Conservation (phyloP, 2,888 invertebrate species). For the Limnephilus lunatus region DNA sequence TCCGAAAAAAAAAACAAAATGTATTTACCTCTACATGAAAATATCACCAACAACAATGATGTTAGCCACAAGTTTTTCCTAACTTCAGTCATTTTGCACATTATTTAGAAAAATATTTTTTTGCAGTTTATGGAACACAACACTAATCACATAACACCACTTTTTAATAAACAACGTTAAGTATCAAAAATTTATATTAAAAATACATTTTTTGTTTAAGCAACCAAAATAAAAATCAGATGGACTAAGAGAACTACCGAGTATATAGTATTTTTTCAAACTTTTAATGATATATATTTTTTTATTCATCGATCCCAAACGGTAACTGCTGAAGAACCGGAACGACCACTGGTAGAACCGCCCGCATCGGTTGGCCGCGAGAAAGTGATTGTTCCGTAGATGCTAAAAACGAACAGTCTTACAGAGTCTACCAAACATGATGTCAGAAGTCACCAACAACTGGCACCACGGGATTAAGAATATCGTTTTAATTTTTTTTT, state of each 20-base stretch:
- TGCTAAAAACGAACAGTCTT: slow-evolving; percentile 44
- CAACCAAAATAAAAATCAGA: background rate
- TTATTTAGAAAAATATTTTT: background rate
- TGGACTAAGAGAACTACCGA: background rate
- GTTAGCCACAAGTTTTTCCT: background rate
- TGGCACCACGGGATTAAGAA: background rate
- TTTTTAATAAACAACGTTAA: background rate
- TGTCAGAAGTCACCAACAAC: slow-evolving; percentile 35
- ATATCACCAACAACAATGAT: background rate
- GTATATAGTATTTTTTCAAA: background rate
- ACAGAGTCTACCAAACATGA: slow-evolving; percentile 24
- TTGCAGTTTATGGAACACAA: background rate
- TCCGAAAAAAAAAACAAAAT: background rate
- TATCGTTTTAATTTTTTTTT: background rate
- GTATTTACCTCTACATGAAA: background rate
- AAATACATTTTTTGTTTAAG: background rate
- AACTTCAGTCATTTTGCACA: background rate
- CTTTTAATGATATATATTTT: background rate
- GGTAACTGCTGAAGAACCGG: slow-evolving; percentile 12
- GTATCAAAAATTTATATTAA: too few species aligned
- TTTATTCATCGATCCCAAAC: background rate
- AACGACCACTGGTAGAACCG: slow-evolving; percentile 48
- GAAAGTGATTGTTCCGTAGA: slow-evolving; percentile 48
- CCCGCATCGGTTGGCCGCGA: slow-evolving; percentile 41
- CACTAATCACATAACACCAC: background rate